phyloP scores from a whole-genome alignment of 2,888 invertebrate species.

The Spicauda simplicius region DNA sequence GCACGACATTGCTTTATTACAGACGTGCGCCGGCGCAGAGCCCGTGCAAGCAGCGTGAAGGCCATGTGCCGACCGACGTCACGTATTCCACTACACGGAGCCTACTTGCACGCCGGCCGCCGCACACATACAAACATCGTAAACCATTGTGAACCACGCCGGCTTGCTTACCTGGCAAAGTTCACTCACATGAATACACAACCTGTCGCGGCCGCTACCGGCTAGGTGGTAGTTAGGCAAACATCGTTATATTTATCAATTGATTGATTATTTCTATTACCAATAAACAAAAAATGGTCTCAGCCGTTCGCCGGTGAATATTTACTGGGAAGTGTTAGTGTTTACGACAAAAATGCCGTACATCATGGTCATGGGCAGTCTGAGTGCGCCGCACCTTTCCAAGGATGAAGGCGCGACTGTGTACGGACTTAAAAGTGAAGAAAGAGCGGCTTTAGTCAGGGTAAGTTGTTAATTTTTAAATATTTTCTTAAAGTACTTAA shows the following conservation, averaged over 20 bases:
- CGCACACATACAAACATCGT: slow-evolving; percentile 44
- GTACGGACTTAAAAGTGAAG: slow-evolving; percentile 78
- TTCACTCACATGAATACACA: slow-evolving; percentile 68
- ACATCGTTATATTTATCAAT: neutral
- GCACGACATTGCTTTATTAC: slow-evolving; percentile 20
- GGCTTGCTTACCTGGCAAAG: slow-evolving; percentile 61
- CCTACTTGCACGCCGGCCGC: slow-evolving; percentile 48
- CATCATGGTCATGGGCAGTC: slow-evolving; percentile 80
- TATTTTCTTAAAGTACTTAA: neutral
- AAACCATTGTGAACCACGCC: slow-evolving; percentile 40
- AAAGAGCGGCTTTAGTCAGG: slow-evolving; percentile 60
- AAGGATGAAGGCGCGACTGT: slow-evolving; percentile 79
- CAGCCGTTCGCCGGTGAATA: slow-evolving; percentile 54
- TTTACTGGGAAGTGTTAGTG: slow-evolving; percentile 38
- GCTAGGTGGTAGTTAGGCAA: slow-evolving; percentile 51
- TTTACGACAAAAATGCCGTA: slow-evolving; percentile 69
- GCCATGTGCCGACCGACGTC: slow-evolving; percentile 67
- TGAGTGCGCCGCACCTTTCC: slow-evolving; percentile 73
- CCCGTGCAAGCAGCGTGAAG: slow-evolving; percentile 70
- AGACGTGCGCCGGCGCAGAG: slow-evolving; percentile 53
- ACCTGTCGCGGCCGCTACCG: slow-evolving; percentile 55
- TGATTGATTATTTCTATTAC: slow-evolving; percentile 6
- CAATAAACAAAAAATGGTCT: slow-evolving; percentile 53
- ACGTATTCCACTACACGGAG: slow-evolving; percentile 48
- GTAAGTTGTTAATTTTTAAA: slow-evolving; percentile 41